phyloP scores from a whole-genome alignment of 2,888 invertebrate species.

The Leptodirus hochenwartii region DNA sequence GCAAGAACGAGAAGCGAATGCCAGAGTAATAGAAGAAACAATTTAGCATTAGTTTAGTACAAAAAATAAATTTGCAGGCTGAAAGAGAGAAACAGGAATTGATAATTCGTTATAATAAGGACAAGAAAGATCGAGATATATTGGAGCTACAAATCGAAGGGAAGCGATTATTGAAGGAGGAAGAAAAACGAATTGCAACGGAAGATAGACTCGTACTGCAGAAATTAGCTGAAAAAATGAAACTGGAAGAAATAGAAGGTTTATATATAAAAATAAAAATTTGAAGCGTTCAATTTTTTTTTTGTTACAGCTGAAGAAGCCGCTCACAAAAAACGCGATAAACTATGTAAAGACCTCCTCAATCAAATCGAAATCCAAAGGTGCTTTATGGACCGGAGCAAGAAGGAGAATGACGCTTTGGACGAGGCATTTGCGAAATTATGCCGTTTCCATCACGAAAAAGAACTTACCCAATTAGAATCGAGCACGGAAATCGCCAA shows the following conservation, averaged over 20 bases:
- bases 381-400: slow-evolving; percentile 17
- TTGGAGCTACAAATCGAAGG: slow-evolving; percentile 23
- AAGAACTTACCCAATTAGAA: slow-evolving; percentile 19
- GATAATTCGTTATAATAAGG: slow-evolving; percentile 26
- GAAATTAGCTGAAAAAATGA: slow-evolving; percentile 17
- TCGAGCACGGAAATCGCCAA: slow-evolving; percentile 19
- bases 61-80: slow-evolving; percentile 21
- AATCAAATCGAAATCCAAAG: slow-evolving; percentile 21
- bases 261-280: slow-evolving; percentile 3
- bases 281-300: neutral
- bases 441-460: no score
- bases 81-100: slow-evolving; percentile 34
- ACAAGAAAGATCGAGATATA: slow-evolving; percentile 23
- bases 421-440: slow-evolving; percentile 21
- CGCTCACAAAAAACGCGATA: slow-evolving; percentile 5
- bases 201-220: slow-evolving; percentile 20
- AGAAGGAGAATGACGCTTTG: slow-evolving; percentile 21
- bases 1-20: slow-evolving; percentile 36
- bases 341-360: slow-evolving; percentile 17
- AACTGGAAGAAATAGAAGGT: slow-evolving; percentile 21
- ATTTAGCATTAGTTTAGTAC: slow-evolving; percentile 1
- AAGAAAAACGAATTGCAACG: slow-evolving; percentile 16
- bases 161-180: slow-evolving; percentile 18
- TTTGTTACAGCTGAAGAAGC: slow-evolving; percentile 7
- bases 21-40: slow-evolving; percentile 18